These are phyloP conservation scores for Penaeus indicus DNA, from an alignment of 1,140 invertebrate genomes.

Conservation along the genomic window DNA sequence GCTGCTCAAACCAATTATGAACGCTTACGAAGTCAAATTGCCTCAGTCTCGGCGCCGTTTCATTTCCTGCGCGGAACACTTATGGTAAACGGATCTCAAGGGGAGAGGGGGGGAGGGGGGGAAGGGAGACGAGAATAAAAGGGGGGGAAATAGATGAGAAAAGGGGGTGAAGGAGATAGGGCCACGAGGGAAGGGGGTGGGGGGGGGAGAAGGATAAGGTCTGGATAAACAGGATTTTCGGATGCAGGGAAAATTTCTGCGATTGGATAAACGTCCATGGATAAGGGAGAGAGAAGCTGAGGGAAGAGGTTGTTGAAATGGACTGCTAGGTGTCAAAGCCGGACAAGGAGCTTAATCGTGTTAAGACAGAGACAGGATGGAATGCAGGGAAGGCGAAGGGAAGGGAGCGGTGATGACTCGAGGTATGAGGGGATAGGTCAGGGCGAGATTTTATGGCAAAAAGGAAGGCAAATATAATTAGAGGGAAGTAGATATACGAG, in stretches of 20 bases:
- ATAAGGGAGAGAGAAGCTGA: not conserved
- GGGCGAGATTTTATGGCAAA: too few species aligned
- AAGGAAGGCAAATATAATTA: too few species aligned
- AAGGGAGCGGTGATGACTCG: not conserved
- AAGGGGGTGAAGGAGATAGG: not conserved
- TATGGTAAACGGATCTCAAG: conserved; percentile 21
- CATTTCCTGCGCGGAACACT: conserved; percentile 51
- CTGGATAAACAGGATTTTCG: not conserved
- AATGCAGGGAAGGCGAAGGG: not conserved
- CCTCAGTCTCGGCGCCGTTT: conserved; percentile 48
- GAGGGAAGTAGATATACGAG: too few species aligned
- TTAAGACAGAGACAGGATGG: not conserved
- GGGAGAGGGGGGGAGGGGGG: not conserved
- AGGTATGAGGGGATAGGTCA: not conserved
- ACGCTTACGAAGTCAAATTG: conserved; percentile 53
- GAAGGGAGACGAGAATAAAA: not conserved
- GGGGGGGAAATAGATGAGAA: not conserved
- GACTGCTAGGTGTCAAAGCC: not conserved
- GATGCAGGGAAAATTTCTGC: not conserved
- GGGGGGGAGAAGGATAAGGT: not conserved
- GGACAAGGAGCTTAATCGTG: not conserved
- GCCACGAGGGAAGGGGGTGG: not conserved
- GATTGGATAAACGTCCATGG: not conserved
- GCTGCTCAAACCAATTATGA: conserved; percentile 54
- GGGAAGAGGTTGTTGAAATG: not conserved